Conservation (phyloP, 2,888 invertebrate species). For the Nymphalis polychloros region DNA sequence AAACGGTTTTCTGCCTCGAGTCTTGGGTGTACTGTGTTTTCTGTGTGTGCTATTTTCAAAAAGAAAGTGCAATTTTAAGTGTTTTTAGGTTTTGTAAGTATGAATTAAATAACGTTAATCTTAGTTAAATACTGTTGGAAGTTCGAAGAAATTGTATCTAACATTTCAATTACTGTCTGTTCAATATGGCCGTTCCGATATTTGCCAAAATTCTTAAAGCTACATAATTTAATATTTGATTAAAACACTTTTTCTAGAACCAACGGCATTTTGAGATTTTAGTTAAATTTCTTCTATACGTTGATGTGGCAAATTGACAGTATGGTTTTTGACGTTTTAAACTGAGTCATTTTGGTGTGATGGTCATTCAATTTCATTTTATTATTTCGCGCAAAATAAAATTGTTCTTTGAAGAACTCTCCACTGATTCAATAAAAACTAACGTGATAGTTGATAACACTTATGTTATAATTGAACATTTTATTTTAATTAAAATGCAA, state of each 20-base stretch:
- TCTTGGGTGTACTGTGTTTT: constrained; percentile 76
- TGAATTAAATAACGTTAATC: constrained; percentile 39
- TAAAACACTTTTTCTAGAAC: constrained; percentile 24
- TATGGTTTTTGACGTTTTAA: constrained; percentile 72
- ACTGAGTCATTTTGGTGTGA: constrained; percentile 70
- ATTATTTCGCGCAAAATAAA: constrained; percentile 43
- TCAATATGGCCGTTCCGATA: constrained; percentile 80
- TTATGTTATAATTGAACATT: background rate
- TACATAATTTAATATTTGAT: constrained; percentile 16
- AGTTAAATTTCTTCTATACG: constrained; percentile 42
- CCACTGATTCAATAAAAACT: background rate
- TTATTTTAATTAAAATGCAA: background rate
- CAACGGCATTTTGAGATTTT: constrained; percentile 15
- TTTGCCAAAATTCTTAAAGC: constrained; percentile 47
- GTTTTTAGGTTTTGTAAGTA: constrained; percentile 75
- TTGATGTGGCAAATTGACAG: constrained; percentile 80
- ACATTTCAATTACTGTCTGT: constrained; percentile 55
- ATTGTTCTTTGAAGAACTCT: constrained; percentile 3
- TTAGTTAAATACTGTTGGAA: constrained; percentile 29
- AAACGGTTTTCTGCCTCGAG: constrained; percentile 79
- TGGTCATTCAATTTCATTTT: constrained; percentile 38
- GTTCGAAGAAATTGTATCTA: constrained; percentile 43
- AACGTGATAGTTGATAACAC: background rate
- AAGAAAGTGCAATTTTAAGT: constrained; percentile 64
- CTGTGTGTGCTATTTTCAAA: constrained; percentile 68